phyloP scores from a whole-genome alignment of 2,888 invertebrate genomes.

The Cantharis nigra region DNA sequence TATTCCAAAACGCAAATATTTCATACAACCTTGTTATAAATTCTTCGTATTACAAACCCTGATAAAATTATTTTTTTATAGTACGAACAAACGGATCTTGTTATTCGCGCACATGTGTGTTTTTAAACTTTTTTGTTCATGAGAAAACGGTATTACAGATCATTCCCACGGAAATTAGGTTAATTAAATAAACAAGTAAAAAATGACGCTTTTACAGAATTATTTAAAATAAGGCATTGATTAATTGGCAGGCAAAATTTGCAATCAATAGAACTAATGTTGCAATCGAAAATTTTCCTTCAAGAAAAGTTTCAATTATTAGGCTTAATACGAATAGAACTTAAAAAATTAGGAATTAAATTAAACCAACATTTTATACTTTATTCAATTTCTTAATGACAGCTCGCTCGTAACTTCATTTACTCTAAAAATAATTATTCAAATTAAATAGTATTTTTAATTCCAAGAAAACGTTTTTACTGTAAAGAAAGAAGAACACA shows the following conservation, averaged over 20 bases:
- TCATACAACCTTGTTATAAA: neutral
- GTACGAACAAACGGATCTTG: neutral
- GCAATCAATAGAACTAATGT: neutral
- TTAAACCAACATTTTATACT: too few relatives aligned
- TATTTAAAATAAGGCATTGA: neutral
- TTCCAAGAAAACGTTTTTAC: too few relatives aligned
- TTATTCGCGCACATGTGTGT: slow-evolving; percentile 1
- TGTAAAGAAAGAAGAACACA: too few relatives aligned
- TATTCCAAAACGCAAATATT: neutral
- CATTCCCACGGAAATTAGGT: neutral
- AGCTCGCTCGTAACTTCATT: too few relatives aligned
- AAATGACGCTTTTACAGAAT: neutral
- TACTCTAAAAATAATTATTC: too few relatives aligned
- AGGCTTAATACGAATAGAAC: too few relatives aligned
- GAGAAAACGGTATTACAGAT: neutral
- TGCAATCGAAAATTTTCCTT: too few relatives aligned
- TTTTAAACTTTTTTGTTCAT: neutral
- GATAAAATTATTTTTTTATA: neutral
- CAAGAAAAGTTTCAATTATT: too few relatives aligned
- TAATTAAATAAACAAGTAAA: neutral
- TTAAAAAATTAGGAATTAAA: too few relatives aligned
- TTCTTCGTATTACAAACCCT: neutral
- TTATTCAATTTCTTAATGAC: too few relatives aligned
- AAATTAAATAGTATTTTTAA: too few relatives aligned
- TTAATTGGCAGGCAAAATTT: neutral